A percentile compares a stretch with the other conserved stretches of the same genome.
Evolutionary conservation across 2,113 vertebrate genomes (phyloP).

Genomic region (Bambusicola thoracicus): DNA sequence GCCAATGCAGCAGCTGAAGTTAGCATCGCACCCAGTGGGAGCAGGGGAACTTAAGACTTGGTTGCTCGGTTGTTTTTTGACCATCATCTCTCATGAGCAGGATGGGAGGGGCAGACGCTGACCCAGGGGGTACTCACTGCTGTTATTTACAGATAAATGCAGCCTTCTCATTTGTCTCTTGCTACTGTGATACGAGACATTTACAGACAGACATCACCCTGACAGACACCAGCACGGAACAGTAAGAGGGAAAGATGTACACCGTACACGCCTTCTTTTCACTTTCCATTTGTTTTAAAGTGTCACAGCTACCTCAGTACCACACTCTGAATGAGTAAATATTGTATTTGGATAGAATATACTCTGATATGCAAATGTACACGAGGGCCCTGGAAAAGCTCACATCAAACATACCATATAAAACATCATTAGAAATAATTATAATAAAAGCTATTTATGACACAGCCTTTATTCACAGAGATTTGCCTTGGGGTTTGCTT

Average conservation of each 20-base stretch:
- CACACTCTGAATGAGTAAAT: not conserved
- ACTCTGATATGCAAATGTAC: not conserved
- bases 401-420: slow-evolving; percentile 40
- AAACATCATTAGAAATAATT: slow-evolving; percentile 45
- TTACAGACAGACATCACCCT: not conserved
- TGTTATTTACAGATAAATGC: not conserved
- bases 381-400: slow-evolving; percentile 58
- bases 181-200: not conserved
- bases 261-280: not conserved
- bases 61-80: not conserved
- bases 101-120: not conserved
- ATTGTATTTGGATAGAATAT: not conserved
- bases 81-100: not conserved
- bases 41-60: not conserved
- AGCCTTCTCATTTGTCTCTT: not conserved
- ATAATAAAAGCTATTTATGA: slow-evolving; percentile 46
- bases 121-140: not conserved
- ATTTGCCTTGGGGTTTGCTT: not conserved
- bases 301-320: slow-evolving; percentile 1
- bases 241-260: not conserved
- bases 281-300: not conserved
- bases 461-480: slow-evolving; percentile 48
- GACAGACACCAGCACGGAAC: not conserved
- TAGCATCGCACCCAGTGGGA: not conserved
- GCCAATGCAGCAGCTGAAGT: not conserved